Conservation (phyloP, 1,140 invertebrate genomes). For the Drosophila yakuba region DNA sequence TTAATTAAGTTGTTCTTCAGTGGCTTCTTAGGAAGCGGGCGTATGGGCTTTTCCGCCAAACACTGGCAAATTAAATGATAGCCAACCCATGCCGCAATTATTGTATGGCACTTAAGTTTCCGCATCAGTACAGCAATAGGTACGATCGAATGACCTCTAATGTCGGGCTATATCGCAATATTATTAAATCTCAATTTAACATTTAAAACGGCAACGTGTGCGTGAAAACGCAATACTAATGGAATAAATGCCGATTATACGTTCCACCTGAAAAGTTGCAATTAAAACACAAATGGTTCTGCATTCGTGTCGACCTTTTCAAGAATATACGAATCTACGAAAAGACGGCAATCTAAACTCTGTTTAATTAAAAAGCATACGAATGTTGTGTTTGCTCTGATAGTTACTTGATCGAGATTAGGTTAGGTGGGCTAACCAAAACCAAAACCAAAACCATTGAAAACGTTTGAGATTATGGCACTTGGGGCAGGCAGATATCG, state of each 20-base stretch:
- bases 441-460: neutral
- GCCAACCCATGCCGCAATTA: neutral
- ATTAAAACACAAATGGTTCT: too few species aligned
- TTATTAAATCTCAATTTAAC: neutral
- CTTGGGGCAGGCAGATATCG: constrained; percentile 16
- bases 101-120: neutral
- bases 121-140: neutral
- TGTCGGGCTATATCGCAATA: neutral
- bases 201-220: too few species aligned
- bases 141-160: constrained; percentile 10
- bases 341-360: neutral
- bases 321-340: neutral
- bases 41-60: constrained; percentile 18
- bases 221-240: too few species aligned
- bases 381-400: constrained; percentile 37
- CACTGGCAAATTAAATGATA: constrained; percentile 59
- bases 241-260: too few species aligned
- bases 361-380: constrained; percentile 54
- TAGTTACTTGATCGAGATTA: constrained; percentile 41
- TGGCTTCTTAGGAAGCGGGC: constrained; percentile 43
- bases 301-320: neutral
- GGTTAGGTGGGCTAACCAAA: constrained; percentile 3
- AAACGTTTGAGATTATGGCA: constrained; percentile 40
- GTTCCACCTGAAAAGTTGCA: too few species aligned
- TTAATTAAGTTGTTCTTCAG: constrained; percentile 77